Conservation (phyloP, 2,113 vertebrate species). For the Oceanodroma tethys region DNA sequence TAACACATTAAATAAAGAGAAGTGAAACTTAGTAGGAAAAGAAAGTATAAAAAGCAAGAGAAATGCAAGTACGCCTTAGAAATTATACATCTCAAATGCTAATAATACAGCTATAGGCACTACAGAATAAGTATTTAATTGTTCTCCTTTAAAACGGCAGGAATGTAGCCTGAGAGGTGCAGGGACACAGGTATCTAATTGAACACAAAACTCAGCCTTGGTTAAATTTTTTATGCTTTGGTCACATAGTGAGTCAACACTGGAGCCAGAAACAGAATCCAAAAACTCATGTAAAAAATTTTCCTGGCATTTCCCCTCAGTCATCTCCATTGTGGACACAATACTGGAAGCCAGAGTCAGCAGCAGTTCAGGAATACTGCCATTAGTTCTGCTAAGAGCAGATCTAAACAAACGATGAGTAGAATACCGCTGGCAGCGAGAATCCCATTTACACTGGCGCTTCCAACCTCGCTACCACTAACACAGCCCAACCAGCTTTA, state of each 20-base stretch:
- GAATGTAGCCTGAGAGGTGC: background rate
- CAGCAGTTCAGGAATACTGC: conserved; percentile 25
- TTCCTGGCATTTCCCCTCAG: conserved; percentile 45
- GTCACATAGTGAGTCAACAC: conserved; percentile 18
- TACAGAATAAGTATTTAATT: background rate
- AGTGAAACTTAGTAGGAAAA: background rate
- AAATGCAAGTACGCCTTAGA: background rate
- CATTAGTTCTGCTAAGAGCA: background rate
- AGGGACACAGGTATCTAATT: background rate
- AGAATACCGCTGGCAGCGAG: background rate
- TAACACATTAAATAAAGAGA: background rate
- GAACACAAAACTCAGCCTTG: background rate
- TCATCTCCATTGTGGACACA: conserved; percentile 3
- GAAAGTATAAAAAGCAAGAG: background rate
- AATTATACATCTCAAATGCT: background rate
- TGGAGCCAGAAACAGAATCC: conserved; percentile 31
- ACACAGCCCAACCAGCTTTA: background rate
- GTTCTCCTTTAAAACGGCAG: background rate
- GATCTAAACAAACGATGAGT: background rate
- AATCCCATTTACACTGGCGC: background rate
- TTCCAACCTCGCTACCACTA: background rate
- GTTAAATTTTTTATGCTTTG: background rate
- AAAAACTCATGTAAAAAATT: conserved; percentile 45
- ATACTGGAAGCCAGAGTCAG: conserved; percentile 8
- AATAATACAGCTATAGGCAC: background rate